Evolutionary conservation across 2,888 invertebrate genomes (phyloP).

Genomic region (Phalera bucephala): DNA sequence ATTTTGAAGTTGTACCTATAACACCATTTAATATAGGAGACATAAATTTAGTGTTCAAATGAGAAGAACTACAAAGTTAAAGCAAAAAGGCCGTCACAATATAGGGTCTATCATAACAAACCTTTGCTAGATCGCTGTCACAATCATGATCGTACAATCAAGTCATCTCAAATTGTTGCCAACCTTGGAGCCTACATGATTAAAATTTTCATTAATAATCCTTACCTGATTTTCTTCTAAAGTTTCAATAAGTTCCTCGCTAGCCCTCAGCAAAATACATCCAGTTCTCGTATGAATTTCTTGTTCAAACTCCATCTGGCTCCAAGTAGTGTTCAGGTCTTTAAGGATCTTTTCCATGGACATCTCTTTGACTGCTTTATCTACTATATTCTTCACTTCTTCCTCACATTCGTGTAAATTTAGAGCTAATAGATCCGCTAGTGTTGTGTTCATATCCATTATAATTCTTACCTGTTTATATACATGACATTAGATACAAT

Average conservation of each 20-base stretch:
- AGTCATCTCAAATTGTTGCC: too few species aligned
- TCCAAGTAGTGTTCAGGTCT: slow-evolving; percentile 96
- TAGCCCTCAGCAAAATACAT: slow-evolving; percentile 93
- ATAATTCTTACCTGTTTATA: slow-evolving; percentile 92
- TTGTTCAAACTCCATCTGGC: slow-evolving; percentile 95
- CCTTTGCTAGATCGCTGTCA: too few species aligned
- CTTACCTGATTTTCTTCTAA: slow-evolving; percentile 97
- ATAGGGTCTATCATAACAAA: too few species aligned
- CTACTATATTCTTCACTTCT: slow-evolving; percentile 98
- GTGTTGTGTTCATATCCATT: slow-evolving; percentile 95
- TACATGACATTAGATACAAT: slow-evolving; percentile 2
- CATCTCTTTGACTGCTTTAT: slow-evolving; percentile 99
- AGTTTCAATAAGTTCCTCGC: slow-evolving; percentile 98
- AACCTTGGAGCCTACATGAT: too few species aligned
- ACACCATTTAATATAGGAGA: not conserved
- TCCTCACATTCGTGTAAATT: slow-evolving; percentile 98
- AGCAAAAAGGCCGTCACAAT: too few species aligned
- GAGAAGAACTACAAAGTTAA: too few species aligned
- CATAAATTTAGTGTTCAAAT: too few species aligned
- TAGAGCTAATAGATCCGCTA: slow-evolving; percentile 94
- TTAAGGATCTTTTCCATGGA: slow-evolving; percentile 98
- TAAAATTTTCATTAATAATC: too few species aligned
- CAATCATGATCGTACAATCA: too few species aligned
- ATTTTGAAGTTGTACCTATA: slow-evolving; percentile 97
- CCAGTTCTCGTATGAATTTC: slow-evolving; percentile 94